Evolutionary conservation across 2,113 vertebrate genomes (phyloP).

Genomic region (Microcebus lehilahytsara): DNA sequence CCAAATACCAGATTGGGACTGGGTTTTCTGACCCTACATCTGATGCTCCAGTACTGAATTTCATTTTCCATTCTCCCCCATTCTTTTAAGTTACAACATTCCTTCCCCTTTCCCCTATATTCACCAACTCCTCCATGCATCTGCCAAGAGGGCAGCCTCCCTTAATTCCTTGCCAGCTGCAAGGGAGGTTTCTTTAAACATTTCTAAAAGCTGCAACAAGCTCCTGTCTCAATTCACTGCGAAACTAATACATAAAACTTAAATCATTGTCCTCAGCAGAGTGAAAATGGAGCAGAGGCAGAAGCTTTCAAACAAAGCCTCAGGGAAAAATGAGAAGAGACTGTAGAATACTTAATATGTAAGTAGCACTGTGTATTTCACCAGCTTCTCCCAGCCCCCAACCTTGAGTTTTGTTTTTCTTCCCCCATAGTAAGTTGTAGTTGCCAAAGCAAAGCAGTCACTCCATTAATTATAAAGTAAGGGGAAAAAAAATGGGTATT

Average conservation of each 20-base stretch:
- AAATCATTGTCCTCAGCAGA: neutral
- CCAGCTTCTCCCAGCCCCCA: neutral
- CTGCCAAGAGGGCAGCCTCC: neutral
- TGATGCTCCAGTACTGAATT: neutral
- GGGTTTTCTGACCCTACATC: neutral
- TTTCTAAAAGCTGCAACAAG: neutral
- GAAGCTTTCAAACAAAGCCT: conserved; percentile 31
- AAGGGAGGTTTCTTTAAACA: neutral
- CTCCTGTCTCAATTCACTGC: neutral
- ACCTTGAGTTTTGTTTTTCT: neutral
- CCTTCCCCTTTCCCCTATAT: neutral
- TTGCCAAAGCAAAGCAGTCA: conserved; percentile 44
- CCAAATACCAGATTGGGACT: neutral
- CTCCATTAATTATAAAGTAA: conserved; percentile 76
- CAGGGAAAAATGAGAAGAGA: neutral
- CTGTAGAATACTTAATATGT: neutral
- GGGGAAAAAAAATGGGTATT: conserved; percentile 68
- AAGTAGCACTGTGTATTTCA: neutral
- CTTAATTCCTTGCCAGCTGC: neutral
- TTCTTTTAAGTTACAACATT: neutral
- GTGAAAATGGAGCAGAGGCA: neutral
- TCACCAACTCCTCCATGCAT: neutral
- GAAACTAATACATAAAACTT: neutral
- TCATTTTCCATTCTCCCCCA: neutral
- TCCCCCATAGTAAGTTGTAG: conserved; percentile 27